Percentiles rank a stretch among this genome's conserved stretches.
Evolutionary conservation across 2,113 vertebrate genomes (phyloP).

Genomic region (Malurus melanocephalus): DNA sequence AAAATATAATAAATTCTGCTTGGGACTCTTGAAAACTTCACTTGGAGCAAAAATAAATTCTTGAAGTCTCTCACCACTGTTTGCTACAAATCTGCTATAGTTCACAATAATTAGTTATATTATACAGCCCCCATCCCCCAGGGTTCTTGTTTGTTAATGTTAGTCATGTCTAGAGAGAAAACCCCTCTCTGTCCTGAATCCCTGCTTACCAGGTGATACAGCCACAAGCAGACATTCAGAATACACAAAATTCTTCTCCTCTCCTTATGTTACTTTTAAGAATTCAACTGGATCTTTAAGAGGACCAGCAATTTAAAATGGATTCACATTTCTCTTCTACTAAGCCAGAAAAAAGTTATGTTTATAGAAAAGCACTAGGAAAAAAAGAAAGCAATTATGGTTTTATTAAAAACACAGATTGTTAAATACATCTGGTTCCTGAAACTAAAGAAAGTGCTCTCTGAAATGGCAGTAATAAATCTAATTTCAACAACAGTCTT

Average conservation of each 20-base stretch:
- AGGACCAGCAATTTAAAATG: neutral
- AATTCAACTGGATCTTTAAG: neutral
- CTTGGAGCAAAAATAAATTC: neutral
- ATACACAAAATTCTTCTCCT: neutral
- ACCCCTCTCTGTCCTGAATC: neutral
- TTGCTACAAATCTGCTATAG: neutral
- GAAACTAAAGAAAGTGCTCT: constrained; percentile 58
- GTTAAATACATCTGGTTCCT: constrained; percentile 64
- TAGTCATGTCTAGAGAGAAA: neutral
- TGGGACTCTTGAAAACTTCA: neutral
- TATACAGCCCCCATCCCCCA: neutral
- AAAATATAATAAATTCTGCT: neutral
- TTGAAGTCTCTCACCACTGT: neutral
- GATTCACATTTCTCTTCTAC: constrained; percentile 19
- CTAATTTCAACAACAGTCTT: constrained; percentile 60
- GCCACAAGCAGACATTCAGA: constrained; percentile 2
- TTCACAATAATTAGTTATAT: neutral
- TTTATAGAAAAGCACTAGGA: constrained; percentile 8
- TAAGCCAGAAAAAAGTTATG: neutral
- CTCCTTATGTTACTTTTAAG: neutral
- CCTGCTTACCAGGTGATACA: neutral
- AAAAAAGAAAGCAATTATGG: constrained; percentile 50
- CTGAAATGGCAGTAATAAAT: constrained; percentile 62
- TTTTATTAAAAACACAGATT: constrained; percentile 66
- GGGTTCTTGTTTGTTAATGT: neutral